phyloP scores from a whole-genome alignment of 2,797 vertebrate genomes.

The Perodicticus potto region DNA sequence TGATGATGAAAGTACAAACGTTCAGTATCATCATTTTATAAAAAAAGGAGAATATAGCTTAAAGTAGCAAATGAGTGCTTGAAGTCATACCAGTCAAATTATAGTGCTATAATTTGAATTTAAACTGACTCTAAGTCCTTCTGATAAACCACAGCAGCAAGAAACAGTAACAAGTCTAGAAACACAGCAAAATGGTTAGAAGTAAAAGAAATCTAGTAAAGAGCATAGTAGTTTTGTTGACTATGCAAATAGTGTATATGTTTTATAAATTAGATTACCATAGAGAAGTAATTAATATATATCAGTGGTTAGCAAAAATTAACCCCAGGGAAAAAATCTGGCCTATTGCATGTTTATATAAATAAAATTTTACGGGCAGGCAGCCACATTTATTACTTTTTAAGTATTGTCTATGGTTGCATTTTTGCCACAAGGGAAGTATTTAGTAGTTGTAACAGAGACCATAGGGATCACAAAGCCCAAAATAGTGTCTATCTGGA shows the following conservation, averaged over 20 bases:
- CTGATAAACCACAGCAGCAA: not conserved
- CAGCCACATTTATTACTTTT: constrained; percentile 52
- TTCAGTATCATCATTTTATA: not conserved
- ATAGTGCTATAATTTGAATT: not conserved
- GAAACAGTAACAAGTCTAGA: not conserved
- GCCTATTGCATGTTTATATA: constrained; percentile 18
- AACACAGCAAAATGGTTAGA: constrained; percentile 35
- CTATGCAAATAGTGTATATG: constrained; percentile 16
- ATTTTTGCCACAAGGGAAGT: constrained; percentile 5
- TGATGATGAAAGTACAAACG: not conserved
- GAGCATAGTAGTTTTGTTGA: constrained; percentile 43
- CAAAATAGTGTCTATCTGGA: not conserved
- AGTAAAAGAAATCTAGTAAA: constrained; percentile 11
- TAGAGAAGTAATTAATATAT: constrained; percentile 62
- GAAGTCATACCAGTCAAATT: not conserved
- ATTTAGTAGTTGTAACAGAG: constrained; percentile 5
- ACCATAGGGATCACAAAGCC: not conserved
- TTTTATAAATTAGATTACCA: constrained; percentile 53
- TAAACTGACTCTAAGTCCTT: not conserved
- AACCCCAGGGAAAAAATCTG: constrained; percentile 28
- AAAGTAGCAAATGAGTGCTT: not conserved
- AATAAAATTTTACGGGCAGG: constrained; percentile 48
- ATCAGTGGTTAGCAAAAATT: constrained; percentile 51
- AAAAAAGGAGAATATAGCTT: not conserved
- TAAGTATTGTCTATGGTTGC: not conserved